Evolutionary conservation across 2,888 invertebrate genomes (phyloP), one percentile per base, ranked within the genome.

Genomic region (Orthosia gothica): DNA sequence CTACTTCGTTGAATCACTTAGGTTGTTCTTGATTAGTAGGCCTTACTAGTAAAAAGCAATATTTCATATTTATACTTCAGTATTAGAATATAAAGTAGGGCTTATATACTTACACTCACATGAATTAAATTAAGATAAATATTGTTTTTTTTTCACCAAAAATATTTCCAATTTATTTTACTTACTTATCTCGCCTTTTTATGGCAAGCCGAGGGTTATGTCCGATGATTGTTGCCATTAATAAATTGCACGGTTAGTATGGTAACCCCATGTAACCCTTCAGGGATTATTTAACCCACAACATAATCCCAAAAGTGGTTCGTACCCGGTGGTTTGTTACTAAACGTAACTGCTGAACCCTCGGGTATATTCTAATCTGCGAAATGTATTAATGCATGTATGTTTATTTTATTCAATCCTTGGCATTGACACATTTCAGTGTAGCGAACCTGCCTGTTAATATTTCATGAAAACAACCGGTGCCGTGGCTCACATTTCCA

Each of bases 401-500:
- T 79, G 72, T 75, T 75, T 78, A 76, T 82, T 76, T 74, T 76
- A 87, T 88, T 74, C 82, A 76, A 83, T 82, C 90, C 92, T 92
- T 93, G 93, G 87, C 92, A 94, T 89, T 94, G 94, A 93, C 93
- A 93, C 88, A 93, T 93, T 92, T 91, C 91, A 89, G 92, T 92
- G 88, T 91, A 88, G 89, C 90, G 87, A 90, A 90, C 90, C 88
- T 88, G 85, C 72, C 55, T 76, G 91, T 93, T 87, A 89, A 94
- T 94, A 92, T 93, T 92, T 87, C 91, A 93, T 90, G 67, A 74
- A 70, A 72, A 50, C 61, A 71, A 67, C 74, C 83, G 81, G 82
- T 77, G 84, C 73, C 71, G 74, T 61, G 40, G 32, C 64, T 74
- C 64, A 89, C 85, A 87, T 86, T 86, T 91, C 88, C 92, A 92